These are phyloP conservation scores for Apotomis turbidana DNA, from an alignment of 2,888 invertebrate species.

Conservation along the genomic window DNA sequence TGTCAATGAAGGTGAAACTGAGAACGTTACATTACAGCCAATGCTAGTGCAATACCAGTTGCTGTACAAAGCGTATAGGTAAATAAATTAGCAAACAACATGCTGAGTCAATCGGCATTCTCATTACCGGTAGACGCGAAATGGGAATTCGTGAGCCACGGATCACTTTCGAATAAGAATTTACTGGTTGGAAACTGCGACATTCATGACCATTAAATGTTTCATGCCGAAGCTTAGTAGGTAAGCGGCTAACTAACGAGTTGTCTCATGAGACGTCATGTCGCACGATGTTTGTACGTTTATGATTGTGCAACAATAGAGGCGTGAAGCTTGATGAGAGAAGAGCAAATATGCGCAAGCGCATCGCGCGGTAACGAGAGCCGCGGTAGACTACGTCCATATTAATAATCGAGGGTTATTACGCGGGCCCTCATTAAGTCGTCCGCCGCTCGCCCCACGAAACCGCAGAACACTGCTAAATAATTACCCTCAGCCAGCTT, in stretches of 20 bases:
- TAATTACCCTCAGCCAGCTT: conserved; percentile 76
- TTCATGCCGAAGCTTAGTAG: conserved; percentile 28
- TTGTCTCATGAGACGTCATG: conserved; percentile 27
- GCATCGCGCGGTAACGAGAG: conserved; percentile 63
- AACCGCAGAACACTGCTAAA: conserved; percentile 81
- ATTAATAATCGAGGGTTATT: conserved; percentile 80
- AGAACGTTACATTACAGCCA: conserved; percentile 53
- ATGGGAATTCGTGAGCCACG: conserved; percentile 67
- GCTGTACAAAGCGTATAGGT: conserved; percentile 55
- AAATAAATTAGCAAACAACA: conserved; percentile 61
- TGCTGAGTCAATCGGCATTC: conserved; percentile 65
- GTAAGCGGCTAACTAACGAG: conserved; percentile 28
- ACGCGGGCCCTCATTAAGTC: conserved; percentile 75
- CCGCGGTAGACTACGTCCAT: conserved; percentile 70
- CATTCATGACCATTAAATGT: conserved; percentile 58
- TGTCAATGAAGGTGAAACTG: conserved; percentile 60
- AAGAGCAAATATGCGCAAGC: conserved; percentile 44
- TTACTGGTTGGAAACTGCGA: conserved; percentile 65
- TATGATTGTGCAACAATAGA: conserved; percentile 34
- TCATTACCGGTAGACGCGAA: conserved; percentile 66
- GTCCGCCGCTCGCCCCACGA: conserved; percentile 69
- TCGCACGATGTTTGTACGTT: conserved; percentile 22
- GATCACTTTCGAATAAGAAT: conserved; percentile 71
- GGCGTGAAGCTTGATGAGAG: conserved; percentile 6
- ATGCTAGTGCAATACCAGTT: conserved; percentile 45